Percentiles rank a stretch among this genome's conserved stretches.
These are phyloP conservation scores for Carassius carassius DNA, from an alignment of 2,113 vertebrate genomes.

Conservation along the genomic window DNA sequence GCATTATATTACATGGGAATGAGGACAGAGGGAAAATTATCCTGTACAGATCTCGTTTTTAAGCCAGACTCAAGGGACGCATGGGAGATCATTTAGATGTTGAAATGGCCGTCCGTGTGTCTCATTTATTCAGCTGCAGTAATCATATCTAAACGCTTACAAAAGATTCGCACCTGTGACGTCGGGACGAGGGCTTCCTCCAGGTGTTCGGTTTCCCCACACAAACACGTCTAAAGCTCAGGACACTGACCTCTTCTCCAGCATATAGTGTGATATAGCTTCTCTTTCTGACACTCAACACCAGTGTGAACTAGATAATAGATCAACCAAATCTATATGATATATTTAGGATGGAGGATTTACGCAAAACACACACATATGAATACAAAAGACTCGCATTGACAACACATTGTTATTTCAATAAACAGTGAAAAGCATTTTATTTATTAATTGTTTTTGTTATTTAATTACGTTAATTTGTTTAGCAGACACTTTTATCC, in stretches of 20 bases:
- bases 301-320: background rate
- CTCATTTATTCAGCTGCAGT: slow-evolving; percentile 19
- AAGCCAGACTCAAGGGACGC: slow-evolving; percentile 33
- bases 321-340: background rate
- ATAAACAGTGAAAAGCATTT: too few relatives aligned
- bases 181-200: slow-evolving; percentile 20
- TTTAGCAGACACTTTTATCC: too few relatives aligned
- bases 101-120: background rate
- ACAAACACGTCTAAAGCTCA: background rate
- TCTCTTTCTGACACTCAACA: slow-evolving; percentile 5
- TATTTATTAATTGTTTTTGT: too few relatives aligned
- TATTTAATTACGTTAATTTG: too few relatives aligned
- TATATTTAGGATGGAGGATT: background rate
- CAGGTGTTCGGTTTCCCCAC: slow-evolving; percentile 44
- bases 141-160: slow-evolving; percentile 37
- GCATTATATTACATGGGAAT: slow-evolving; percentile 79
- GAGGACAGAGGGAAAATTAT: slow-evolving; percentile 71
- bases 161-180: slow-evolving; percentile 40
- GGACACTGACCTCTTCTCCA: slow-evolving; percentile 26
- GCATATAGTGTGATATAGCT: slow-evolving; percentile 1
- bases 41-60: slow-evolving; percentile 41
- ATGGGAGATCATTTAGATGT: slow-evolving; percentile 26
- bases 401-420: too few relatives aligned
- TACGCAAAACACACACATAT: background rate
- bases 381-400: too few relatives aligned